Evolutionary conservation across 2,888 invertebrate genomes (phyloP).

Genomic region (Netelia fuscicornis): DNA sequence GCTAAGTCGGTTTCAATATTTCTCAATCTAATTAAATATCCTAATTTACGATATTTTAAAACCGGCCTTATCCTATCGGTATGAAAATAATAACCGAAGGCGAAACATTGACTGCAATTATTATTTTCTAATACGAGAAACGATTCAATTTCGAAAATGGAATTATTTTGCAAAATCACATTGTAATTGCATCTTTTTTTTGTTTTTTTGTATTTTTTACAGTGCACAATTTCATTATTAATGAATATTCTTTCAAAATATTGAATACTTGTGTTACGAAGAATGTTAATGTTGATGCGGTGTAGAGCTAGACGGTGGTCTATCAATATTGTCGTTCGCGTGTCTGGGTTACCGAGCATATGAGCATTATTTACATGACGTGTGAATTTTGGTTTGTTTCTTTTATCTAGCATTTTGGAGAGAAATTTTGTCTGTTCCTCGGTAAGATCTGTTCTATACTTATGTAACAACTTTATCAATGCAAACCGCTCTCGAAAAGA

Average conservation of each 20-base stretch:
- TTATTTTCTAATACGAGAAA: slow-evolving; percentile 37
- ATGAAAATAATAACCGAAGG: no score
- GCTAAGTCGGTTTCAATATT: no score
- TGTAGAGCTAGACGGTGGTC: slow-evolving; percentile 45
- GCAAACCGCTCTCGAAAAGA: slow-evolving; percentile 23
- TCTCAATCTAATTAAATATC: no score
- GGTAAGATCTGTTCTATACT: slow-evolving; percentile 10
- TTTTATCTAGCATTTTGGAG: slow-evolving; percentile 5
- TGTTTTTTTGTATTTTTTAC: slow-evolving; percentile 25
- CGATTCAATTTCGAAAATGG: slow-evolving; percentile 43
- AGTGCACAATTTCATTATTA: slow-evolving; percentile 38
- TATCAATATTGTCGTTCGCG: background rate
- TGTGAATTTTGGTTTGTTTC: background rate
- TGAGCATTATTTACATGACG: background rate
- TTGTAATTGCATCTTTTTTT: slow-evolving; percentile 56
- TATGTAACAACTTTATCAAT: background rate
- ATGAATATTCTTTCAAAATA: slow-evolving; percentile 13
- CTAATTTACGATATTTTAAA: no score
- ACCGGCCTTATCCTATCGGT: no score
- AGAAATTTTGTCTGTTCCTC: background rate
- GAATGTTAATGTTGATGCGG: slow-evolving; percentile 33
- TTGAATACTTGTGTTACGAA: background rate
- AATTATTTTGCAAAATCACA: slow-evolving; percentile 34
- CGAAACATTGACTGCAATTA: no score
- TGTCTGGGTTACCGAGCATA: background rate